These are phyloP conservation scores for Patagioenas fasciata DNA, from an alignment of 2,113 vertebrate species.

Conservation along the genomic window DNA sequence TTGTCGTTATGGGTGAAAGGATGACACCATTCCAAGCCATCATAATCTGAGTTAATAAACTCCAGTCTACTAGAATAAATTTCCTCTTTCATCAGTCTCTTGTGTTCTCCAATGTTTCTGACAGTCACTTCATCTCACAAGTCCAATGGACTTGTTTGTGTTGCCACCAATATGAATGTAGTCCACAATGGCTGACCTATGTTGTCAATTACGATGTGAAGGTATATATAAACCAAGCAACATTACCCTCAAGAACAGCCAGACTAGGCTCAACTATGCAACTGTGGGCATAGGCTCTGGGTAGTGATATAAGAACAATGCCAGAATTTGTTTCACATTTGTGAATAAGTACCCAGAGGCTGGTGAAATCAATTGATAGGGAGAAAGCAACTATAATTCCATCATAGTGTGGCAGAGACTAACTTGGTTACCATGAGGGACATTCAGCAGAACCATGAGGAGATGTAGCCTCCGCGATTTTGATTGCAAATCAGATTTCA, in stretches of 20 bases:
- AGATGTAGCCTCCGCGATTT: neutral
- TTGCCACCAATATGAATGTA: neutral
- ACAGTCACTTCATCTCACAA: fast-evolving
- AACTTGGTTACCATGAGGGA: neutral
- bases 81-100: neutral
- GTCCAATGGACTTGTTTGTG: neutral
- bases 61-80: neutral
- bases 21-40: neutral
- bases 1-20: neutral
- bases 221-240: neutral
- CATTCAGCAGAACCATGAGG: neutral
- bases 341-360: neutral
- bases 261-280: neutral
- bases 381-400: neutral
- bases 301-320: neutral
- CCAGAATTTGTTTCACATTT: neutral
- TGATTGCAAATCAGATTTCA: neutral
- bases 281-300: fast-evolving
- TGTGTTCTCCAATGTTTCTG: neutral
- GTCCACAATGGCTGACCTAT: fast-evolving
- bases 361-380: neutral
- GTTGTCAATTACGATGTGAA: neutral
- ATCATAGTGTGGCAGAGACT: neutral
- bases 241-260: neutral
- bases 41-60: neutral